Base-by-base conservation (phyloP, 2,888 invertebrate genomes). In the Agriopis marginaria region DNA sequence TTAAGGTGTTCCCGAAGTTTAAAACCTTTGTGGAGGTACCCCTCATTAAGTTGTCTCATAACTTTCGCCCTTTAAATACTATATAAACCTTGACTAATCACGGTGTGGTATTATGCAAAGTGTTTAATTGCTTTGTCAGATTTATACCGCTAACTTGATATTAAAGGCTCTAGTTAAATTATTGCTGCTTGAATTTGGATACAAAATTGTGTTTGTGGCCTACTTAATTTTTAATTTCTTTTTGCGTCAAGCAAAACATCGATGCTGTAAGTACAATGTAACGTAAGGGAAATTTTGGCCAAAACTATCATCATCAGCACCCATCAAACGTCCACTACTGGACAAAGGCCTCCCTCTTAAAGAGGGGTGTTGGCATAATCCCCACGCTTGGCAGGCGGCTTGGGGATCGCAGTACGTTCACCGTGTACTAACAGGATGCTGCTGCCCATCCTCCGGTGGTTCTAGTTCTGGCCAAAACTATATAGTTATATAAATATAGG, bases 71-170 rank as follows among this genome's bases (percentile, higher is more conserved):
- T 59, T 60, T 63, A 56, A 72, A 68, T 68, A 68, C 71, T 63
- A 65, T 59, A 68, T 71, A 71, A 70, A 70, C 70, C 70, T 63
- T 63, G 66, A 68, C 71, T 72, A 66, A 68, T 66, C 61, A 69
- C 63, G 64, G 64, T 69, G 51, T 60, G 69, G 61, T 64, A 68
- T 69, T 69, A 69, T 65, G 53, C 51, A 65, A 68, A 68, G 61
- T 69, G 65, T 62, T 65, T 69, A 58, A 65, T 69, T 65, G 69
- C 69, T 65, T 49, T 58, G 45, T 56, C 56, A 62, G 65, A 69
- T 69, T 65, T 69, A 68, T 68, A 65, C 49, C 51, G 23, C 32
- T 60, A 40, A 40, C 17, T 56, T 55, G 54, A 65, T 61, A 61
- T 60, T 69, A 68, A 54, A 53, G 64, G 64, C 12, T 64, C 40